These are phyloP conservation scores for Geophilus truncorum DNA, from an alignment of 2,888 invertebrate genomes.

Conservation along the genomic window DNA sequence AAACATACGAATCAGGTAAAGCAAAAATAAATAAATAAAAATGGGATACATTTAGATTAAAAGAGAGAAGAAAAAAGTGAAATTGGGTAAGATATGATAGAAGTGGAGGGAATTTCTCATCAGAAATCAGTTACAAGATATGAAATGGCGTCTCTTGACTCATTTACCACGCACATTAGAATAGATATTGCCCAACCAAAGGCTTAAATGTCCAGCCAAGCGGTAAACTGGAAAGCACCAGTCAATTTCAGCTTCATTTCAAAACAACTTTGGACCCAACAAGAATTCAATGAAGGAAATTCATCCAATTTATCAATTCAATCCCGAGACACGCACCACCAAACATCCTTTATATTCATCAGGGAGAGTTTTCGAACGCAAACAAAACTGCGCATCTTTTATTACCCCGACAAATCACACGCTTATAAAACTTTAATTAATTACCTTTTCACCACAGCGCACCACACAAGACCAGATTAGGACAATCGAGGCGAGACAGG, in stretches of 20 bases:
- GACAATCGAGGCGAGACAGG: not conserved
- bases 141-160: not conserved
- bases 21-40: not conserved
- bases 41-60: not conserved
- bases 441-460: not conserved
- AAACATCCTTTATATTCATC: conserved; percentile 10
- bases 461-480: not conserved
- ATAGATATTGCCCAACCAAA: conserved; percentile 13
- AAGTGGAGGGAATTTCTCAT: not conserved
- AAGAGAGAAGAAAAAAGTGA: not conserved
- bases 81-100: not conserved
- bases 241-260: conserved; percentile 20
- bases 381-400: not conserved
- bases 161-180: conserved; percentile 20
- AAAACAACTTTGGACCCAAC: conserved; percentile 12
- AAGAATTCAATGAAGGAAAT: conserved; percentile 20
- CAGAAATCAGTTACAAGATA: not conserved
- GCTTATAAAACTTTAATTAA: not conserved
- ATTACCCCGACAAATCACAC: not conserved
- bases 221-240: conserved; percentile 11
- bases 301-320: conserved; percentile 20
- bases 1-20: not conserved
- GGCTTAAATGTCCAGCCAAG: conserved; percentile 15
- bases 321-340: not conserved
- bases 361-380: not conserved